Conservation (phyloP, 2,797 vertebrate genomes). For the Mus spretus region DNA sequence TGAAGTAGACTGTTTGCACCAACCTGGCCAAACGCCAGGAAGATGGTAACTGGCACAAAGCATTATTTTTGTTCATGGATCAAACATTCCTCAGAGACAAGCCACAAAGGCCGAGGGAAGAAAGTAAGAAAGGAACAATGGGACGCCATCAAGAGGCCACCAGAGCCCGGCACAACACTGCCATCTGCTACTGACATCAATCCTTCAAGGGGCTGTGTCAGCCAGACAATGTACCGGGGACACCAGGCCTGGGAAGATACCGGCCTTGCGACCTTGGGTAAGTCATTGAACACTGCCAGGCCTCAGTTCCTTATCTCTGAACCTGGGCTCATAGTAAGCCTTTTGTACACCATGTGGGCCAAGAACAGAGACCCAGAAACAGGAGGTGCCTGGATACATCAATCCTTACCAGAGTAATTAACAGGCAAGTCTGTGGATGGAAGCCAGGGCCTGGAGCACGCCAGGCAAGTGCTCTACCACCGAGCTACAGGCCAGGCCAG, state of each 20-base stretch:
- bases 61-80: slow-evolving; percentile 81
- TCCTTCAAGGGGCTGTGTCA: slow-evolving; percentile 68
- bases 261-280: slow-evolving; percentile 60
- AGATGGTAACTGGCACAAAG: slow-evolving; percentile 81
- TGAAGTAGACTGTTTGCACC: slow-evolving; percentile 78
- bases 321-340: background rate
- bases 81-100: slow-evolving; percentile 78
- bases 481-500: background rate
- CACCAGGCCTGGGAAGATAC: background rate
- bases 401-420: background rate
- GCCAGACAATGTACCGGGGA: background rate
- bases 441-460: background rate
- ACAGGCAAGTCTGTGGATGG: background rate
- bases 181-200: slow-evolving; percentile 82
- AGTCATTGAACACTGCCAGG: slow-evolving; percentile 30
- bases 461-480: background rate
- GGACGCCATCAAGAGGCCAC: slow-evolving; percentile 81
- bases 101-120: slow-evolving; percentile 81
- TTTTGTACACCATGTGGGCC: background rate
- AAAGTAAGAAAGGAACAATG: slow-evolving; percentile 87
- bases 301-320: slow-evolving; percentile 18
- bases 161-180: slow-evolving; percentile 82
- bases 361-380: background rate
- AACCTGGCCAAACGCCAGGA: slow-evolving; percentile 81
- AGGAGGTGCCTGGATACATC: background rate